Evolutionary conservation across 2,797 vertebrate genomes (phyloP).

Genomic region (Tokudaia muenninki): DNA sequence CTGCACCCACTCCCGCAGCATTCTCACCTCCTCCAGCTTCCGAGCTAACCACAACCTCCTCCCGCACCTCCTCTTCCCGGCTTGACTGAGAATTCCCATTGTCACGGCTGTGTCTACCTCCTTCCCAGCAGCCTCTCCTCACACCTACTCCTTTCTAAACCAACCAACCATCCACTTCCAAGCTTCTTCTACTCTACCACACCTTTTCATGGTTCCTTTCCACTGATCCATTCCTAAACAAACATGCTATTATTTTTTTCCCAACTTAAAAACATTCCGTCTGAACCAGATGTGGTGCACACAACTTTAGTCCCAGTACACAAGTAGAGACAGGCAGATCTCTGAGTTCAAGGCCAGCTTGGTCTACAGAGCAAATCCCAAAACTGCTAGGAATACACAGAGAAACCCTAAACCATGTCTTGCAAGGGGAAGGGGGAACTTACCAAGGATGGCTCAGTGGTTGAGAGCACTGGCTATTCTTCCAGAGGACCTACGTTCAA

Average conservation of each 20-base stretch:
- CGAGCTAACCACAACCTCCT: not conserved
- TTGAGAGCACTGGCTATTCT: not conserved
- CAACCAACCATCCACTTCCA: not conserved
- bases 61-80: not conserved
- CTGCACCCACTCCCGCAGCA: not conserved
- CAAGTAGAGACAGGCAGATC: not conserved
- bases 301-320: not conserved
- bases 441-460: not conserved
- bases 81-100: not conserved
- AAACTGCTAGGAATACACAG: not conserved
- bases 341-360: not conserved
- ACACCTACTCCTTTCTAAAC: not conserved
- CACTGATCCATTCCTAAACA: not conserved
- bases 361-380: not conserved
- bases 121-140: not conserved
- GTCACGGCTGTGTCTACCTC: not conserved
- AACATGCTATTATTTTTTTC: constrained; percentile 24
- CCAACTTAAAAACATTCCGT: not conserved
- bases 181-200: not conserved
- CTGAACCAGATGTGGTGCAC: not conserved
- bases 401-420: not conserved
- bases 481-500: not conserved
- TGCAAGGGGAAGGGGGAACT: too few relatives aligned
- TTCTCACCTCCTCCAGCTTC: not conserved
- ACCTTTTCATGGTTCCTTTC: not conserved